Evolutionary conservation across 2,113 vertebrate genomes (phyloP).

Genomic region (Nycticebus coucang): DNA sequence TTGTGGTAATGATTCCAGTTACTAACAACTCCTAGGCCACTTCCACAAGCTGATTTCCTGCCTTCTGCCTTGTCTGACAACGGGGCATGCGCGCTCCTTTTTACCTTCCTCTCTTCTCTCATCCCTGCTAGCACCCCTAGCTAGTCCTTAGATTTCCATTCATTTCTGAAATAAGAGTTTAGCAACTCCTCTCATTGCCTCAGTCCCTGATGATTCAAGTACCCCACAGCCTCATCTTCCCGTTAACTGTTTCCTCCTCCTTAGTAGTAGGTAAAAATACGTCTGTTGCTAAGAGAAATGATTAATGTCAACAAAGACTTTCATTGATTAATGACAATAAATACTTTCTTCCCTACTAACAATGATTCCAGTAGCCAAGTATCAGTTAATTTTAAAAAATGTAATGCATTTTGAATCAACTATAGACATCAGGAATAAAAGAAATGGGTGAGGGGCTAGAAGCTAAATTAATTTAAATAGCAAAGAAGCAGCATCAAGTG

Average conservation of each 20-base stretch:
- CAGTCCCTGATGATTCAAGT: background rate
- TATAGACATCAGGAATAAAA: background rate
- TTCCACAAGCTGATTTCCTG: background rate
- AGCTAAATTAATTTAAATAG: background rate
- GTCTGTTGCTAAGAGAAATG: background rate
- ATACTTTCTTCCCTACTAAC: background rate
- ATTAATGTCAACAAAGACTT: background rate
- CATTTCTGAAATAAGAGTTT: background rate
- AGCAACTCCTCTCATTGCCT: background rate
- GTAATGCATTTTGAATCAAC: background rate
- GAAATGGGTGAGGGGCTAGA: background rate
- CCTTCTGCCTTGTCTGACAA: background rate
- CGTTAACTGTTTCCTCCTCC: rapidly evolving
- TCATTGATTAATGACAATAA: background rate
- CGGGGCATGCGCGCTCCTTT: background rate
- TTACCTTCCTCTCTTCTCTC: background rate
- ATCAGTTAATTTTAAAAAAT: background rate
- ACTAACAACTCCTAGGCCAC: background rate
- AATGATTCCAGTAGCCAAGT: background rate
- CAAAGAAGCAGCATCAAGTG: background rate
- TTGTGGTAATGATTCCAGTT: background rate
- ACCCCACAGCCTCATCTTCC: background rate
- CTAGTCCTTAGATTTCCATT: background rate
- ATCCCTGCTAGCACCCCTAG: background rate
- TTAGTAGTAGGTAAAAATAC: background rate